Evolutionary conservation across 2,113 vertebrate genomes (phyloP).

Genomic region (Quiscalus mexicanus): DNA sequence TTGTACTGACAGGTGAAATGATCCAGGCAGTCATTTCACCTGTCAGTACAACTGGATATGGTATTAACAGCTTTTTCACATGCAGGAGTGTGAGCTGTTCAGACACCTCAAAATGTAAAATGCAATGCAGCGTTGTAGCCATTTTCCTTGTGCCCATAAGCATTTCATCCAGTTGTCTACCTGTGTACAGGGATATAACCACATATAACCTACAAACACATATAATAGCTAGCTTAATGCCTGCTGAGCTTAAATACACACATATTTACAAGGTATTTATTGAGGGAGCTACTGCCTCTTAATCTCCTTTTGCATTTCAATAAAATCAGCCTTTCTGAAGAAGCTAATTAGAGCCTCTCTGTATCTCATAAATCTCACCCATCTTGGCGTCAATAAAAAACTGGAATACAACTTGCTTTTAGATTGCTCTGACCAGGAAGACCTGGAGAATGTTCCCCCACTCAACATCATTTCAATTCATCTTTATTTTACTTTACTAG

Average conservation of each 20-base stretch:
- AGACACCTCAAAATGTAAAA: neutral
- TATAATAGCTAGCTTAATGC: neutral
- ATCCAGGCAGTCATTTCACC: neutral
- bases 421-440: neutral
- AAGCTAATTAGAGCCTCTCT: neutral
- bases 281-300: neutral
- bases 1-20: too few relatives aligned
- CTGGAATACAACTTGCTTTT: neutral
- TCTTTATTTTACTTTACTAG: slow-evolving; percentile 36
- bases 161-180: neutral
- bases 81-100: neutral
- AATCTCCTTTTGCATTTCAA: neutral
- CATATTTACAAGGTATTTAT: neutral
- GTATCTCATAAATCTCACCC: neutral
- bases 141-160: neutral
- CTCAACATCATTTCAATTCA: slow-evolving; percentile 32
- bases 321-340: neutral
- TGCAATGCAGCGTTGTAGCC: accelerated
- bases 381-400: neutral
- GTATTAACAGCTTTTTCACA: neutral
- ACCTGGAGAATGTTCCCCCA: slow-evolving; percentile 6
- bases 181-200: neutral
- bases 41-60: neutral
- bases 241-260: neutral
- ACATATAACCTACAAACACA: neutral